A percentile compares a stretch with the other conserved stretches of the same genome.
Conservation (phyloP, 2,888 invertebrate species). For the Leptinotarsa juncta region DNA sequence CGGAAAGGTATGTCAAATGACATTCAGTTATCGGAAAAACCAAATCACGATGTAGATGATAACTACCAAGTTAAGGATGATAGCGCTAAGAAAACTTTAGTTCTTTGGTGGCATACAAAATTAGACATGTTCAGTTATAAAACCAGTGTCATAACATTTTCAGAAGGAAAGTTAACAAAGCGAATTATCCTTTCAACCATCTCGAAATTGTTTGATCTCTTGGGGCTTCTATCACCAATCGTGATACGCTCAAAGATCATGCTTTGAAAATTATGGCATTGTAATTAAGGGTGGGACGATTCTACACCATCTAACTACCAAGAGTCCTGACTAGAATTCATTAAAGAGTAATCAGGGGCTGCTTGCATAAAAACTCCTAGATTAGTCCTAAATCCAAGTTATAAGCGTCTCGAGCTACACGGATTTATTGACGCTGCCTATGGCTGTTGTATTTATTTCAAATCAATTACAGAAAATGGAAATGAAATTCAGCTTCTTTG, state of each 20-base stretch:
- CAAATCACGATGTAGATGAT: not conserved
- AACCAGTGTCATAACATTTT: not conserved
- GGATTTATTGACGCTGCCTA: conserved; percentile 5
- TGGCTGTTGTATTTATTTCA: conserved; percentile 2
- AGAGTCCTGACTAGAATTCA: not conserved
- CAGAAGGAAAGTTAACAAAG: conserved; percentile 7
- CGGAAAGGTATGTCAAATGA: conserved; percentile 1
- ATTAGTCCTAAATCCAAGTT: not conserved
- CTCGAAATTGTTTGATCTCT: conserved; percentile 16
- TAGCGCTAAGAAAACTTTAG: conserved; percentile 2
- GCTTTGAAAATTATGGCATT: conserved; percentile 20
- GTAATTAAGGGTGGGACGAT: conserved; percentile 19
- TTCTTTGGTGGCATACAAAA: conserved; percentile 17
- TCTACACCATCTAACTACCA: not conserved
- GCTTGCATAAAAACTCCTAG: not conserved
- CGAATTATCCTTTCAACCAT: conserved; percentile 14
- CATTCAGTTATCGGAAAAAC: not conserved
- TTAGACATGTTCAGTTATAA: conserved; percentile 2
- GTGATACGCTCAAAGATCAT: conserved; percentile 17
- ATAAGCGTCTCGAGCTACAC: not conserved
- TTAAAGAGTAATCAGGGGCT: not conserved
- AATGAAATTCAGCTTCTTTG: conserved; percentile 9
- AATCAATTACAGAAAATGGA: not conserved
- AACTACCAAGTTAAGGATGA: not conserved
- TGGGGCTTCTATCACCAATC: conserved; percentile 9